Evolutionary conservation across 2,797 vertebrate species (phyloP).

Genomic region (Rhynchotus rufescens): DNA sequence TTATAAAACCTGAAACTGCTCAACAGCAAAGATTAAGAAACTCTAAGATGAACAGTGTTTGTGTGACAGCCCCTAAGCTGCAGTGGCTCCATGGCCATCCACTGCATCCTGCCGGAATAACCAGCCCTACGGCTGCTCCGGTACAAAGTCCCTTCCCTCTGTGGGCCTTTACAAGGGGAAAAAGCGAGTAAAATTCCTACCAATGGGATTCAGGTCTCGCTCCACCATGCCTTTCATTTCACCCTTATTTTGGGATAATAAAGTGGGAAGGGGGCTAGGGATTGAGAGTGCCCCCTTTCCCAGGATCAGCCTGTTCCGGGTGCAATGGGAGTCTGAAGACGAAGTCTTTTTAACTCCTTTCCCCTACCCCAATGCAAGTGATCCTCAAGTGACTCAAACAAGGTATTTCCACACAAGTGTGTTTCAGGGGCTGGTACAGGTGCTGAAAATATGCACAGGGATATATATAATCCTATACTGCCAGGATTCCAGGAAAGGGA

Average conservation of each 20-base stretch:
- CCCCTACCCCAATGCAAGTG: accelerated
- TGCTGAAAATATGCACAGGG: not conserved
- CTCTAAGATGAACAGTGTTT: accelerated
- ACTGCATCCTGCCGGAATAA: accelerated
- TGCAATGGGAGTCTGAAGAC: accelerated
- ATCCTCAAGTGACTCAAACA: not conserved
- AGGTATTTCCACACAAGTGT: not conserved
- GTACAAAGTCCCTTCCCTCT: not conserved
- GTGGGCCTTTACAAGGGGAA: not conserved
- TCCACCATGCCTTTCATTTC: not conserved
- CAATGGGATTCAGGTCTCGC: not conserved
- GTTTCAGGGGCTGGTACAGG: not conserved
- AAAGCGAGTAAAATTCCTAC: not conserved
- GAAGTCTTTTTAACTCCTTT: not conserved
- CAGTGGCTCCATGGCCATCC: accelerated
- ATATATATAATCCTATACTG: too few species aligned
- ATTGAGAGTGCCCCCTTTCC: accelerated
- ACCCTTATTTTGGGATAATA: not conserved
- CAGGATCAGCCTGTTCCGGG: not conserved
- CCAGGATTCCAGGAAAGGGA: not conserved
- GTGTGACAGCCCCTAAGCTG: not conserved
- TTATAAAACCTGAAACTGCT: not conserved
- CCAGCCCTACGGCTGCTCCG: not conserved
- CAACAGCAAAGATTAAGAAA: not conserved
- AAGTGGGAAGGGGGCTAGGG: not conserved